Evolutionary conservation across 2,797 vertebrate genomes (phyloP).

Genomic region (Dendrocincla fuliginosa): DNA sequence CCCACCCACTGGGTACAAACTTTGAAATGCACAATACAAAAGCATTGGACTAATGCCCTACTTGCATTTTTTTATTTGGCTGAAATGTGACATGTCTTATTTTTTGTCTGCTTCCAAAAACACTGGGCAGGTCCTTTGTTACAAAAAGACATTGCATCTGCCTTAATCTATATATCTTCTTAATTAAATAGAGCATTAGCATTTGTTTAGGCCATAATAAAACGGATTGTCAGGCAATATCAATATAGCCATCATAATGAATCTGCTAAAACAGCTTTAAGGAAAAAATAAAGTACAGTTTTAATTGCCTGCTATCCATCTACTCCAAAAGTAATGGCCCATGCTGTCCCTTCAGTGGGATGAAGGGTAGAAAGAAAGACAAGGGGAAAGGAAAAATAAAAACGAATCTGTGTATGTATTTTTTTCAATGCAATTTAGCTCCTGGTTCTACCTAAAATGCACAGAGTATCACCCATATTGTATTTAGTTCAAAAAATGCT

Average conservation of each 20-base stretch:
- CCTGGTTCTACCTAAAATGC: neutral
- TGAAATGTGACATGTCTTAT: neutral
- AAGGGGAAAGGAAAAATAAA: neutral
- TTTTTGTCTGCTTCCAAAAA: neutral
- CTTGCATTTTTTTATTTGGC: slow-evolving; percentile 1
- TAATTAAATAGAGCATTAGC: neutral
- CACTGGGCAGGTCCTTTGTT: neutral
- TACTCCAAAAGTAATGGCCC: neutral
- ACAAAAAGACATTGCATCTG: neutral
- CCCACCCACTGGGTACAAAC: slow-evolving; percentile 56
- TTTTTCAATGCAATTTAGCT: neutral
- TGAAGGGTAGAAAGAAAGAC: neutral
- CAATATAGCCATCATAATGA: neutral
- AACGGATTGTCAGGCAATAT: neutral
- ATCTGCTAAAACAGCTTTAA: neutral
- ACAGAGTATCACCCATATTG: no score
- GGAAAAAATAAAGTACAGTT: neutral
- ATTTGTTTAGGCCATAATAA: neutral
- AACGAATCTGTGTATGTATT: neutral
- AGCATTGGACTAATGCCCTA: neutral
- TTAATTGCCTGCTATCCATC: neutral
- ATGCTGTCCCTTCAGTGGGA: neutral
- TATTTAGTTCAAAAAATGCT: neutral
- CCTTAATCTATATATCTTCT: neutral
- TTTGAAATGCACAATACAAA: slow-evolving; percentile 45